Evolutionary conservation across 1,140 invertebrate genomes (phyloP).

Genomic region (Drosophila fuyamai): DNA sequence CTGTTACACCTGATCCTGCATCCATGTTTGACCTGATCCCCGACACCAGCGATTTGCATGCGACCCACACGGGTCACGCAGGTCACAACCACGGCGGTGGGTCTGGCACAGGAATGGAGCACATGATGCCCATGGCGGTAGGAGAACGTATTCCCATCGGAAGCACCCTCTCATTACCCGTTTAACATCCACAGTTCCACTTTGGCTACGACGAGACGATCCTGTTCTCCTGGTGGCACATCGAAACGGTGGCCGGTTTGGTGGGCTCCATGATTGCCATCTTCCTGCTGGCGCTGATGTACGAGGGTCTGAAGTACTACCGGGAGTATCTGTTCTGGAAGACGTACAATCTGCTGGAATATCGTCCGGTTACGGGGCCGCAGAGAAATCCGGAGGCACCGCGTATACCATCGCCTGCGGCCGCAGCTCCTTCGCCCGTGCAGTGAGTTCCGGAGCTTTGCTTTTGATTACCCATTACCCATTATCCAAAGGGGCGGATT

Average conservation of each 20-base stretch:
- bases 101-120: slow-evolving; percentile 73
- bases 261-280: slow-evolving; percentile 94
- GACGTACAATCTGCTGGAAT: slow-evolving; percentile 89
- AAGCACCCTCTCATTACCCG: not conserved
- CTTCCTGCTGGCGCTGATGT: slow-evolving; percentile 93
- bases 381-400: slow-evolving; percentile 87
- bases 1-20: slow-evolving; percentile 27
- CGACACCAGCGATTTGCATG: slow-evolving; percentile 39
- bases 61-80: slow-evolving; percentile 46
- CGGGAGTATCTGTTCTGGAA: slow-evolving; percentile 94
- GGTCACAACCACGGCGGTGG: slow-evolving; percentile 60
- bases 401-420: slow-evolving; percentile 62
- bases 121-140: slow-evolving; percentile 84
- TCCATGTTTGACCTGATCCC: slow-evolving; percentile 32
- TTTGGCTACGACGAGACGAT: slow-evolving; percentile 90
- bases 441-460: slow-evolving; percentile 87
- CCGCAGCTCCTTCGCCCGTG: slow-evolving; percentile 85
- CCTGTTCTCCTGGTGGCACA: slow-evolving; percentile 92
- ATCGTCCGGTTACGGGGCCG: slow-evolving; percentile 89
- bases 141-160: not conserved
- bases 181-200: slow-evolving; percentile 88
- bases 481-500: not conserved
- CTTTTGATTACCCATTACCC: not conserved
- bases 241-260: slow-evolving; percentile 89
- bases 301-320: slow-evolving; percentile 96